Conservation (phyloP, 2,888 invertebrate species). For the Hemicrepidius hirtus region DNA sequence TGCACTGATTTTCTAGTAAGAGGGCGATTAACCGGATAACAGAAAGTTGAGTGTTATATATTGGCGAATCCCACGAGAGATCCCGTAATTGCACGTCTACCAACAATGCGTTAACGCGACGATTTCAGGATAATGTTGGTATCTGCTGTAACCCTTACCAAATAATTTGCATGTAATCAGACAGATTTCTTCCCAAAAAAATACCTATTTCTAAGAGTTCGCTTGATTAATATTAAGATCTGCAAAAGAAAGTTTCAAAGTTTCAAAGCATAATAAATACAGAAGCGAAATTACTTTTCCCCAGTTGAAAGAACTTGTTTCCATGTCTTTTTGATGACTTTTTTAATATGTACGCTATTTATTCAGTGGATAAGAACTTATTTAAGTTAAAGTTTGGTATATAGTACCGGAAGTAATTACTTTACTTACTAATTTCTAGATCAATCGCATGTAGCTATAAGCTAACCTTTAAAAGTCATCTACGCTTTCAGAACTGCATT, state of each 20-base stretch:
- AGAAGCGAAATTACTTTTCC: conserved; percentile 50
- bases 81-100: conserved; percentile 8
- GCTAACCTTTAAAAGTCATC: no score
- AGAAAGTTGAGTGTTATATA: conserved; percentile 11
- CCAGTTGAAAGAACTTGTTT: conserved; percentile 48
- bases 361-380: conserved; percentile 36
- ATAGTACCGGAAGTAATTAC: conserved; percentile 12
- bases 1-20: not conserved
- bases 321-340: conserved; percentile 41
- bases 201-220: conserved; percentile 44
- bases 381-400: conserved; percentile 33
- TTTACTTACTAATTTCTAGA: not conserved
- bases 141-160: conserved; percentile 15
- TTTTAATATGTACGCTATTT: conserved; percentile 42
- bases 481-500: no score
- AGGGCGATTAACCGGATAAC: conserved; percentile 3
- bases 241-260: conserved; percentile 48
- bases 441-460: no score
- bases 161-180: conserved; percentile 47
- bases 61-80: conserved; percentile 7
- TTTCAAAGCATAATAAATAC: conserved; percentile 50
- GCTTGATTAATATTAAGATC: conserved; percentile 50
- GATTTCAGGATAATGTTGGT: not conserved
- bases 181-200: conserved; percentile 39
- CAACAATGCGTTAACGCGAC: conserved; percentile 17